Percentiles rank a stretch among this genome's conserved stretches.
Conservation (phyloP, 2,797 vertebrate genomes). For the Spinus olivaceus region DNA sequence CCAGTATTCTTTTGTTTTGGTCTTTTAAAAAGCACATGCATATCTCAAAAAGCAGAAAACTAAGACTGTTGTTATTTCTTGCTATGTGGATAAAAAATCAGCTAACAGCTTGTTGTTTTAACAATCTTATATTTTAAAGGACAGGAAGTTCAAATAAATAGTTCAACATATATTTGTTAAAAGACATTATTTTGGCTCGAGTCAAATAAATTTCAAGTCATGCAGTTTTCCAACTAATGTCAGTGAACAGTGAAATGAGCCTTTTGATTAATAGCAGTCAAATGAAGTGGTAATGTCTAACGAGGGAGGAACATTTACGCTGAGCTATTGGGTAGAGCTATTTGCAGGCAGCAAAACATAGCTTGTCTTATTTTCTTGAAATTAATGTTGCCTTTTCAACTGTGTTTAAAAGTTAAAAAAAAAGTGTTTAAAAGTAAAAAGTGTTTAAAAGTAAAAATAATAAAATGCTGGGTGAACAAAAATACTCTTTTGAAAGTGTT, state of each 20-base stretch:
- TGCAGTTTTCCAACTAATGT: neutral
- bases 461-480: neutral
- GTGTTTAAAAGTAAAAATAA: neutral
- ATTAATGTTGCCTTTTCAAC: neutral
- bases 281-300: neutral
- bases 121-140: neutral
- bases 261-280: neutral
- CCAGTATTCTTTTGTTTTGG: neutral
- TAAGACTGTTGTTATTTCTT: neutral
- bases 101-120: neutral
- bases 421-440: neutral
- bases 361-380: neutral
- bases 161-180: neutral
- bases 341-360: neutral
- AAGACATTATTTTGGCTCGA: neutral
- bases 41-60: neutral
- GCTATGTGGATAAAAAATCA: neutral
- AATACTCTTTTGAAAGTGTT: neutral
- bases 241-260: neutral
- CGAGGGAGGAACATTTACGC: accelerated
- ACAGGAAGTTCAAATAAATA: neutral
- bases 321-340: neutral
- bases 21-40: neutral
- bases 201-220: neutral
- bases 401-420: neutral